Evolutionary conservation across 2,888 invertebrate genomes (phyloP), one percentile per base, ranked within the genome.

Genomic region (Drosophila picticornis): DNA sequence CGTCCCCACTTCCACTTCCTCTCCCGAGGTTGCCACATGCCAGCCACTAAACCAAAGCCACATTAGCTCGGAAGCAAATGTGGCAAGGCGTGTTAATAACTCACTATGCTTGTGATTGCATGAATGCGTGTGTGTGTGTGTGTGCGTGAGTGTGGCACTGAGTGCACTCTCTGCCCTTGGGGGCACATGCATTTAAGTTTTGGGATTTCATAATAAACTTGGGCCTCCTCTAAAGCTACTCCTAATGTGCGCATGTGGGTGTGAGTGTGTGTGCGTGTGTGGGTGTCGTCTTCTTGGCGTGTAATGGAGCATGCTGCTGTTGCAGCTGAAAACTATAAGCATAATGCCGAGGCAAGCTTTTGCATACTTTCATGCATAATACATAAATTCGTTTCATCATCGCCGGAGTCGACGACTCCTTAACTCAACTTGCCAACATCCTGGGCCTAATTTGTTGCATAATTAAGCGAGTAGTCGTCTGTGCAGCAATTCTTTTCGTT

Each of bases 31-130:
- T 73, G 81, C 77, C 80, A 77, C 81, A 81, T 71, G 81, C 67
- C 79, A 87, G 76, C 88, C 86, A 88, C 84, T 84, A 85, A 88
- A 80, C 80, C 82, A 88, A 80, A 84, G 89, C 85, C 89, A 87
- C 89, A 89, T 85, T 87, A 89, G 84, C 87, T 84, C 75, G 88
- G 88, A 84, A 81, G 88, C 83, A 85, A 88, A 83, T 88, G 90
- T 86, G 88, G 86, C 88, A 90, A 86, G 81, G 90, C 89, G 90
- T 88, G 89, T 90, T 88, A 88, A 88, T 88, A 88, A 88, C 90
- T 88, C 89, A 88, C 88, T 79, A 32, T 50, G 46, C 55, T 52
- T 71, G 52, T 60, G 64, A 68, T 56, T 68, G 68, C 67, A 46
- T 59, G 60, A 52, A 27, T 46, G 51, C 29, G 43, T 57, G 43